Evolutionary conservation across 2,113 vertebrate genomes (phyloP), one percentile per base, ranked within the genome.

Genomic region (Cathartes aura): DNA sequence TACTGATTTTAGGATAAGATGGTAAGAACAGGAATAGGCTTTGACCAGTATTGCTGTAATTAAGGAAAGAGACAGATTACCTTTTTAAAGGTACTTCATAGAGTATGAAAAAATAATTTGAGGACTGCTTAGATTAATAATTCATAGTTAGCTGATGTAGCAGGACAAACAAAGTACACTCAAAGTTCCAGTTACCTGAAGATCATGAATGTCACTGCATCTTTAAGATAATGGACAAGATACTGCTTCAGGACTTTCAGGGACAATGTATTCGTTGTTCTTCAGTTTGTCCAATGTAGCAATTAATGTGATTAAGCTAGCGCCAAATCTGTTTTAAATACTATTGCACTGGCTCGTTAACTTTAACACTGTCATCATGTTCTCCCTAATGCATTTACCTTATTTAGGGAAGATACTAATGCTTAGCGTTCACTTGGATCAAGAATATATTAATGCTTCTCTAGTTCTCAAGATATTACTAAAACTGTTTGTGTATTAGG

Each of bases 301-400:
- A 96, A 96, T 97, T 97, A 96, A 95, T 87, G 75, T 91, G 84
- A 97, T 97, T 97, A 96, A 96, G 89, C 73, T 92, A 96, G 82
- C 0, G 8, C 89, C 64, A 97, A 88, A 94, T 96, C 80, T 87
- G 16, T 87, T 93, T 92, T 92, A 97, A 97, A 95, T 91, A 93
- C 79, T 74, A 11, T 53, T 96, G 89, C 60, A 52, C n/a, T 34
- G 90, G 94, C 29, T 97, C 76, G 0, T 98, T 97, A 97, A 94
- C 76, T 97, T 97, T 83, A 93, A 90, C 79, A 89, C 47, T 73
- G 86, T 88, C 94, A 94, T 97, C 89, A 43, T 94, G 83, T 97
- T 96, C 81, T 93, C 66, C 23, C 27, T 93, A 26, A 45, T 72
- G 84, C 83, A 56, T 95, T 96, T 97, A 89, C 93, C 75, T 96